Conservation (phyloP, 2,888 invertebrate genomes). For the Apomyelois bistriatella region DNA sequence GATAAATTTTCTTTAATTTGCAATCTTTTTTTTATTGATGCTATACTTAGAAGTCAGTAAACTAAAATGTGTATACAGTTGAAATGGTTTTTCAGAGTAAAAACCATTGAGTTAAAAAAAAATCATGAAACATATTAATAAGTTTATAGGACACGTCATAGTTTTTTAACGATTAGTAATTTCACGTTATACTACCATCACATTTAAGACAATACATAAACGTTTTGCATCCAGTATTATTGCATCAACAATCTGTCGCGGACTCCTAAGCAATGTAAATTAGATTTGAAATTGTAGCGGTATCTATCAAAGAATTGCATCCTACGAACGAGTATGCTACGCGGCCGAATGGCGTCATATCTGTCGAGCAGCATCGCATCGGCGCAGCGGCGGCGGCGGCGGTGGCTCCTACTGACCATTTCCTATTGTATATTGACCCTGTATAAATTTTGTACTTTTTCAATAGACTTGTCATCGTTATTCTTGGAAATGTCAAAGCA, state of each 20-base stretch:
- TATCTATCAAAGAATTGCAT: neutral
- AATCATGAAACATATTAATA: too few relatives aligned
- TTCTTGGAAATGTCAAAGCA: conserved; percentile 13
- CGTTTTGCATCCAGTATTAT: neutral
- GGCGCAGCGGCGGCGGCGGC: neutral
- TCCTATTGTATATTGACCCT: conserved; percentile 13
- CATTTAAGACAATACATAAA: neutral
- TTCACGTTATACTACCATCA: too few relatives aligned
- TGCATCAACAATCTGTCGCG: neutral
- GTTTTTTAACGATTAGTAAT: too few relatives aligned
- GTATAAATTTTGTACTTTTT: conserved; percentile 9
- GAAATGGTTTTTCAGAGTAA: too few relatives aligned
- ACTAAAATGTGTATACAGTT: too few relatives aligned
- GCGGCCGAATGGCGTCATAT: neutral
- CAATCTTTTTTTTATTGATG: too few relatives aligned
- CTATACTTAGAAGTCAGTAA: too few relatives aligned
- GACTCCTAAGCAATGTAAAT: neutral
- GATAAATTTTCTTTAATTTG: too few relatives aligned
- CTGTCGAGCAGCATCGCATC: neutral
- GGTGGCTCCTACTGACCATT: neutral
- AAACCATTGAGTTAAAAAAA: too few relatives aligned
- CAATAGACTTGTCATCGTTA: conserved; percentile 13
- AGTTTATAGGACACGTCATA: too few relatives aligned
- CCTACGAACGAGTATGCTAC: neutral
- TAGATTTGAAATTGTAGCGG: neutral